A percentile compares a stretch with the other conserved stretches of the same genome.
These are phyloP conservation scores for Phytoseiulus persimilis DNA, from an alignment of 2,888 invertebrate genomes.

Conservation along the genomic window DNA sequence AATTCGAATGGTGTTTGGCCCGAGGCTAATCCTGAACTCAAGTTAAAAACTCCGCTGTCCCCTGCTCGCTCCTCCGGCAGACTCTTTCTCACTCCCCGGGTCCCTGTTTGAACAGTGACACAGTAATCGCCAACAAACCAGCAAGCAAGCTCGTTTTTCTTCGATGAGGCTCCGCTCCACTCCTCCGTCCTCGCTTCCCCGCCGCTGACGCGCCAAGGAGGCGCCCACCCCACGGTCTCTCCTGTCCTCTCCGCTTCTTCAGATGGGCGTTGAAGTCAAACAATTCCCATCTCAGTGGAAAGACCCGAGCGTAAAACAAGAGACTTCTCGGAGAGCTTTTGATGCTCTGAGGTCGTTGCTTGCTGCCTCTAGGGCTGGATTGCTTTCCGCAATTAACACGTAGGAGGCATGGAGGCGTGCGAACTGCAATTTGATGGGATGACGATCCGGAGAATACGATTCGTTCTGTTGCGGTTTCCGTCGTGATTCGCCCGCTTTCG, in stretches of 20 bases:
- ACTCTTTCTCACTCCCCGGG: background rate
- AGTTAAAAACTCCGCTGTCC: background rate
- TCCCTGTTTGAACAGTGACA: background rate
- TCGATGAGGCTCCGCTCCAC: background rate
- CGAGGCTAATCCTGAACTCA: background rate
- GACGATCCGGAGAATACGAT: background rate
- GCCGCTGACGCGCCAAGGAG: background rate
- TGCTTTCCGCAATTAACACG: background rate
- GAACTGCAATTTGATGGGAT: background rate
- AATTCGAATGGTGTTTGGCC: background rate
- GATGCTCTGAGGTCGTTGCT: background rate
- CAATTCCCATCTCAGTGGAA: too few relatives aligned
- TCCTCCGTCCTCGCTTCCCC: background rate
- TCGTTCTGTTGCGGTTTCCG: too few relatives aligned
- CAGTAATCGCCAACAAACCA: background rate
- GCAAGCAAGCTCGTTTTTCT: background rate
- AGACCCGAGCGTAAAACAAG: too few relatives aligned
- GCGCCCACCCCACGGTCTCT: too few relatives aligned
- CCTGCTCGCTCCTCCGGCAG: background rate
- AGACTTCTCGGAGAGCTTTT: too few relatives aligned
- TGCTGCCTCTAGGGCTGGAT: background rate
- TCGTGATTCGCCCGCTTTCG: too few relatives aligned
- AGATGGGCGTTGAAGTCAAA: too few relatives aligned
- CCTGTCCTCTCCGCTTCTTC: too few relatives aligned
- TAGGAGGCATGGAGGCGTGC: background rate